Evolutionary conservation across 2,797 vertebrate species (phyloP), one percentile per base, ranked within the genome.

Genomic region (Ataeniobius toweri): DNA sequence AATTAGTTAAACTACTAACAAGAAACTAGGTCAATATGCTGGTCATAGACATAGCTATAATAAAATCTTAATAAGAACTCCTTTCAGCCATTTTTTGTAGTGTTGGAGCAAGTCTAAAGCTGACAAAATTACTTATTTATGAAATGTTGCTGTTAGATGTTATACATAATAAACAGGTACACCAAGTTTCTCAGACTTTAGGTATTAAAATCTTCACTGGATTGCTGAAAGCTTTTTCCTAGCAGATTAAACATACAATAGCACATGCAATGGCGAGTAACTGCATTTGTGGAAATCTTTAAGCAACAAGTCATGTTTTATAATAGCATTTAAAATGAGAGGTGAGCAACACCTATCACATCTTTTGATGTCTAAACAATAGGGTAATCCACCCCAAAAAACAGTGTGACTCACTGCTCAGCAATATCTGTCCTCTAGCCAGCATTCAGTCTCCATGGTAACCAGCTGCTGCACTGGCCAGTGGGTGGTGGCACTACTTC

Each of bases 141-240:
- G 22, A 65, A 65, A 39, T 39, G 5, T 68, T 68, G 5, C 22
- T 46, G 24, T 69, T 69, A n/a, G 39, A 69, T 46, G 67, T 26
- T 46, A 14, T 46, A 46, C 67, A n/a, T 69, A n/a, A 69, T 46
- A 69, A n/a, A 65, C 63, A 65, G 63, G 63, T 65, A 65, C 18
- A 65, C 18, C 18, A 22, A 39, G 63, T 65, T 65, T 65, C 31
- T 39, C 31, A 39, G 31, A n/a, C 41, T 24, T 69, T 44, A 6
- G 67, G 24, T 39, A 26, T 26, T 46, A 46, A 46, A 14, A 12
- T n/a, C 67, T 69, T 69, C 13, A 69, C 13, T 26, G 41, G 20
- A 14, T 44, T 46, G 5, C 41, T 16, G 41, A 46, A 69, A 44
- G 41, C 67, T 16, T 69, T 68, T 46, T 69, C 24, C 46, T 69